Base-by-base conservation (phyloP, 2,797 vertebrate genomes). In the Lycodopsis pacificus region DNA sequence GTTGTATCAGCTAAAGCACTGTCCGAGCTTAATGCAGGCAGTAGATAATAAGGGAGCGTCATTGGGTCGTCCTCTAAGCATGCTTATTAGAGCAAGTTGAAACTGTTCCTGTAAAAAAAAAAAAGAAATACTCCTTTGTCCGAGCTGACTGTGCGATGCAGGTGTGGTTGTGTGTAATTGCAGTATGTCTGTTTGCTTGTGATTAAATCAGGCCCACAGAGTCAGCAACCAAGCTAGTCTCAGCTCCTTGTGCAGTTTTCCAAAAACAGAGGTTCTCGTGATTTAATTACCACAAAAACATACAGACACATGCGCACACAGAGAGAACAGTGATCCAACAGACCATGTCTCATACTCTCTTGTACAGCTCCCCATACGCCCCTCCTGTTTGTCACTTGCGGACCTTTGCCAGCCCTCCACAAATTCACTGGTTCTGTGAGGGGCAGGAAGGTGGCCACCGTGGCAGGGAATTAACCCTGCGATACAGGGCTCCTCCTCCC, bases 131-230 rank as follows among this genome's bases (percentile, higher is more conserved):
- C 2, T 86, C 82, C 72, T 87, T 71, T 72, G 48, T 71, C 36
- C 22, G 73, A 63, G 67, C 74, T 67, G 53, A 44, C 32, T n/a
- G 34, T 66, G 49, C 25, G 48, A 84, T 62, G 78, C 87, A 91
- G 87, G 87, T 90, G 82, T 71, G 77, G 69, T 58, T 77, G 76
- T 74, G 83, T 78, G 62, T 90, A 92, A 92, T 93, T 92, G 91
- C 86, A 89, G 65, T 74, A 61, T 70, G 69, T 73, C 58, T 83
- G 84, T 81, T 89, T 73, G 59, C 71, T 57, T 81, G 84, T 91
- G 91, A 93, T 92, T 93, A 87, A 91, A 81, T 84, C 78, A 69
- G 78, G 75, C 76, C 76, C 72, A 69, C 46, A 4, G 81, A 88
- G 84, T 90, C 82, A 83, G 84, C 80, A 77, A 63, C 69, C 61